phyloP scores from a whole-genome alignment of 2,888 invertebrate species.

The Tribolium freemani region DNA sequence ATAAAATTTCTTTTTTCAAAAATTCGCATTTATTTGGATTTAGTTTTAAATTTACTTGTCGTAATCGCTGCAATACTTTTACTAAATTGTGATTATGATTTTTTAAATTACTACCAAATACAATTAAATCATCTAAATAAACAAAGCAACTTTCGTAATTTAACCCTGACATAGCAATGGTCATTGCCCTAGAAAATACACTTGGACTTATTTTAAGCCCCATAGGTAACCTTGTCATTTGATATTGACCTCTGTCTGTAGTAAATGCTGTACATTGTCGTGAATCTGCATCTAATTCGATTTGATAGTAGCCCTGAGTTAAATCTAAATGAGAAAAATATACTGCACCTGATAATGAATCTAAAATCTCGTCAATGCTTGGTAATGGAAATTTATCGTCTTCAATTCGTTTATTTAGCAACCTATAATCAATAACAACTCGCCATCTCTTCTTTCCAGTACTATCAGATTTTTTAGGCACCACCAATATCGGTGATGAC shows the following conservation, averaged over 20 bases:
- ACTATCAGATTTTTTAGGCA: conserved; percentile 34
- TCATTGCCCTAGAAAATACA: conserved; percentile 50
- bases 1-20: not conserved
- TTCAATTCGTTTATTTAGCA: conserved; percentile 43
- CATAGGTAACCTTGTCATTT: conserved; percentile 50
- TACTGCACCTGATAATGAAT: conserved; percentile 50
- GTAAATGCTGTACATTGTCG: conserved; percentile 50
- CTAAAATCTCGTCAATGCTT: conserved; percentile 47
- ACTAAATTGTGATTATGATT: conserved; percentile 48
- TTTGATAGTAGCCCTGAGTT: not conserved
- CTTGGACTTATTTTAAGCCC: conserved; percentile 48
- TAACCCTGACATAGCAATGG: conserved; percentile 49
- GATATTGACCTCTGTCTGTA: conserved; percentile 49
- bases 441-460: conserved; percentile 38
- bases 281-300: conserved; percentile 32
- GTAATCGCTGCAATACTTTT: conserved; percentile 28
- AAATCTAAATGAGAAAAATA: conserved; percentile 50
- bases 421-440: conserved; percentile 41
- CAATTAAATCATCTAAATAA: not conserved
- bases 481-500: conserved; percentile 47
- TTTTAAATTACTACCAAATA: conserved; percentile 46
- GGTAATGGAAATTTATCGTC: conserved; percentile 49
- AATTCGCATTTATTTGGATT: conserved; percentile 1
- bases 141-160: conserved; percentile 47
- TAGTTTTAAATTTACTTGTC: conserved; percentile 35